phyloP scores from a whole-genome alignment of 2,888 invertebrate genomes.

The Atethmia centrago region DNA sequence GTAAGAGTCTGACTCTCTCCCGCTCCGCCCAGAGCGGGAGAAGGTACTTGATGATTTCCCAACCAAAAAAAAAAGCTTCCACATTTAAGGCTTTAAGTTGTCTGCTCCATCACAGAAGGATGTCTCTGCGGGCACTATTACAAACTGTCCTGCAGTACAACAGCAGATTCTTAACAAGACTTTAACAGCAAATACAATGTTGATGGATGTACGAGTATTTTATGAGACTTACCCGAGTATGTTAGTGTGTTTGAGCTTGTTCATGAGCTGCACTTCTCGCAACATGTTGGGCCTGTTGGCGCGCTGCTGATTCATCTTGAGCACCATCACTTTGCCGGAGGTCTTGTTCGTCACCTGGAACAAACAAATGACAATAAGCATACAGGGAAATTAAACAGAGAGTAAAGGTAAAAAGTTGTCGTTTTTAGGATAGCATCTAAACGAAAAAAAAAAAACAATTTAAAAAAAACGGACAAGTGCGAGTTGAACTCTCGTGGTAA shows the following conservation, averaged over 20 bases:
- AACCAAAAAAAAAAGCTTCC: too few species aligned
- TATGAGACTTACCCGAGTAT: constrained; percentile 94
- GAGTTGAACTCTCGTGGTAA: too few species aligned
- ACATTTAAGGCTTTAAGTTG: neutral
- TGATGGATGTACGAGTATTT: neutral
- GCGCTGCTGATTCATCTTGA: constrained; percentile 98
- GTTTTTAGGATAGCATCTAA: neutral
- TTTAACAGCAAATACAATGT: neutral
- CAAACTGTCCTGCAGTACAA: neutral
- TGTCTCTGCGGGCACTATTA: neutral
- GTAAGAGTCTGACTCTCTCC: too few species aligned
- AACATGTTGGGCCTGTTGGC: constrained; percentile 99
- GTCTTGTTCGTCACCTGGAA: constrained; percentile 97
- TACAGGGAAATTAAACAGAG: neutral
- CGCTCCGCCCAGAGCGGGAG: too few species aligned
- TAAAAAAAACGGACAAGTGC: too few species aligned
- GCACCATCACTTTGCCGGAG: constrained; percentile 98
- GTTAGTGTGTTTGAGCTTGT: constrained; percentile 98
- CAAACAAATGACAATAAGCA: constrained; percentile 26
- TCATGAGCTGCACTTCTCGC: constrained; percentile 99
- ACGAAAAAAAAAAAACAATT: too few species aligned
- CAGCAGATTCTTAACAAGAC: neutral
- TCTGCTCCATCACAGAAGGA: neutral
- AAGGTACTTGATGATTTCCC: too few species aligned
- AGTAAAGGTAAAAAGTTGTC: neutral